Evolutionary conservation across 2,888 invertebrate species (phyloP).

Genomic region (Pristionchus entomophagus): DNA sequence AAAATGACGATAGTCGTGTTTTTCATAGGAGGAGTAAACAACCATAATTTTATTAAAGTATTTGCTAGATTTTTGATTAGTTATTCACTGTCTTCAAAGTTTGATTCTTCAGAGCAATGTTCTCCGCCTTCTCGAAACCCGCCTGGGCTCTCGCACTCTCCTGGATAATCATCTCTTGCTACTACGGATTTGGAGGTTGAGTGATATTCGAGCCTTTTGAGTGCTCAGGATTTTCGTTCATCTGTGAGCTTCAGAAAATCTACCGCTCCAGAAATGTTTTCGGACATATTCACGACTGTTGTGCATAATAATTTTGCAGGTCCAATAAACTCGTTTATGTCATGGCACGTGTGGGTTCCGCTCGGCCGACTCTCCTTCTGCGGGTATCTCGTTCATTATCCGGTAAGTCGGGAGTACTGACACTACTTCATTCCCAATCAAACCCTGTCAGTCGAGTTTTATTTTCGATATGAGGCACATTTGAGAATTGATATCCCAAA

Average conservation of each 20-base stretch:
- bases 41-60: neutral
- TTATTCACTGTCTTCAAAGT: too few relatives aligned
- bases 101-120: constrained; percentile 49
- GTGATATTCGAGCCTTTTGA: too few relatives aligned
- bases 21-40: neutral
- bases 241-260: too few relatives aligned
- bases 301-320: constrained; percentile 32
- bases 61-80: too few relatives aligned
- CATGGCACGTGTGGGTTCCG: constrained; percentile 58
- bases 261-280: too few relatives aligned
- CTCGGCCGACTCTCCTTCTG: constrained; percentile 56
- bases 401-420: neutral
- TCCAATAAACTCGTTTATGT: constrained; percentile 57
- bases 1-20: neutral
- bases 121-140: constrained; percentile 51
- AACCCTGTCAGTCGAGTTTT: too few relatives aligned
- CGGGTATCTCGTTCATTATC: constrained; percentile 53
- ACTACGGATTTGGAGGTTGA: constrained; percentile 58
- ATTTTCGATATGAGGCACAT: too few relatives aligned
- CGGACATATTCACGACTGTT: too few relatives aligned
- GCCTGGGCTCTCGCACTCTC: constrained; percentile 53
- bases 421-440: too few relatives aligned
- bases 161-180: constrained; percentile 59
- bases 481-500: too few relatives aligned
- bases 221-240: too few relatives aligned